Conservation (phyloP, 1,140 invertebrate genomes). For the Aphaenogaster ashmeadi region DNA sequence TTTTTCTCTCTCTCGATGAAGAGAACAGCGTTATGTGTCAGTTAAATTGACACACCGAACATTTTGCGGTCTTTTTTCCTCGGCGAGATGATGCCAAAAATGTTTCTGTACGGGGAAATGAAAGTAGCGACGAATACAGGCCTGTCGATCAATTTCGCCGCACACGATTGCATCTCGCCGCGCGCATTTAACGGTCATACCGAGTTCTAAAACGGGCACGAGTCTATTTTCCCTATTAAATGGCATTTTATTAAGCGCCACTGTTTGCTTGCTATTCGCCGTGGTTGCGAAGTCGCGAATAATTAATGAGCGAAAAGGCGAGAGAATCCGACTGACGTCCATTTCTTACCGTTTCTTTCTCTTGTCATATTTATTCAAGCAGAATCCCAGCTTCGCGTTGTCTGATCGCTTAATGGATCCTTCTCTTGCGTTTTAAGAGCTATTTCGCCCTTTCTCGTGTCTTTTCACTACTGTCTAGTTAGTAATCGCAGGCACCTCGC, state of each 20-base stretch:
- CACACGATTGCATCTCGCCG: conserved; percentile 41
- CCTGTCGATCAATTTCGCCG: conserved; percentile 52
- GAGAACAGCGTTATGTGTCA: conserved; percentile 35
- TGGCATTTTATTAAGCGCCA: conserved; percentile 17
- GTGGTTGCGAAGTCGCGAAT: conserved; percentile 8
- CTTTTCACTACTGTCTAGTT: conserved; percentile 42
- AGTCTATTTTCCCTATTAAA: conserved; percentile 26
- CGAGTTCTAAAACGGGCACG: conserved; percentile 2
- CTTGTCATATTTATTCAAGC: conserved; percentile 57
- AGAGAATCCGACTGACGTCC: conserved; percentile 41
- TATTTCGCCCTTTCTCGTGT: conserved; percentile 23
- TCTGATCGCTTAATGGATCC: conserved; percentile 62
- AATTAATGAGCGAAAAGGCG: conserved; percentile 36
- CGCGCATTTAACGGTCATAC: conserved; percentile 23
- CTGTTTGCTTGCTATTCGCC: conserved; percentile 14
- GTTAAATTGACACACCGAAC: conserved; percentile 51
- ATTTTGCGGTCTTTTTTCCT: conserved; percentile 44
- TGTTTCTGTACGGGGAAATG: conserved; percentile 43
- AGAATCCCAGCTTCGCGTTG: conserved; percentile 7
- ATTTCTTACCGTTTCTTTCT: conserved; percentile 37
- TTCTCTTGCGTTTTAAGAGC: conserved; percentile 45
- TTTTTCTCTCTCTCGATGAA: conserved; percentile 14
- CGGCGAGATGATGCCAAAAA: conserved; percentile 41
- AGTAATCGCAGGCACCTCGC: conserved; percentile 28
- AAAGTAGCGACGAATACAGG: conserved; percentile 38